phyloP scores from a whole-genome alignment of 2,113 vertebrate genomes.

The Bos taurus region DNA sequence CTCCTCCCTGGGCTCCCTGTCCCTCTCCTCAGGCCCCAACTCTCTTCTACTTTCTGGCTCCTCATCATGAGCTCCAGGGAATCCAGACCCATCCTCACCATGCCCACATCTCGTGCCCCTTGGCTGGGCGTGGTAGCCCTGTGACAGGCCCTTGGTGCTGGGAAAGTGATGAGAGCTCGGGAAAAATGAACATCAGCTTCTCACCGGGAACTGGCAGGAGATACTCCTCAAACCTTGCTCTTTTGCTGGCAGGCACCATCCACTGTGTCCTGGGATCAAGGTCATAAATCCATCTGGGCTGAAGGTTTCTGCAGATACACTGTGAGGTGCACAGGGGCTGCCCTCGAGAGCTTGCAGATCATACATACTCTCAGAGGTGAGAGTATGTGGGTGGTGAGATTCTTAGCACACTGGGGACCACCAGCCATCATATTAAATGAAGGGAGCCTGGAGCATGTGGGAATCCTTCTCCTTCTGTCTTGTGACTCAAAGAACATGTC shows the following conservation, averaged over 20 bases:
- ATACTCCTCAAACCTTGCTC: neutral
- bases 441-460: neutral
- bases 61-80: neutral
- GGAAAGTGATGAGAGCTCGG: neutral
- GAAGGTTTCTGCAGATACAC: neutral
- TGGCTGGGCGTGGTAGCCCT: neutral
- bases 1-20: too few relatives aligned
- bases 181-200: neutral
- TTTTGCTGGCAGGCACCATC: neutral
- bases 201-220: neutral
- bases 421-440: neutral
- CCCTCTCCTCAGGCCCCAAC: neutral
- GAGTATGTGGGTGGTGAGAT: neutral
- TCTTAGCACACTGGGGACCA: neutral
- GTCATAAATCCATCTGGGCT: rapidly evolving
- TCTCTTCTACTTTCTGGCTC: neutral
- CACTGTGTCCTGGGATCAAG: neutral
- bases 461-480: neutral
- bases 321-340: too few relatives aligned
- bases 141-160: neutral
- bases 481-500: too few relatives aligned
- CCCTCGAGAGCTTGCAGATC: neutral
- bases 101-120: neutral
- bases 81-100: neutral
- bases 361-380: neutral